Conservation (phyloP, 2,113 vertebrate genomes). For the Collichthys lucidus region DNA sequence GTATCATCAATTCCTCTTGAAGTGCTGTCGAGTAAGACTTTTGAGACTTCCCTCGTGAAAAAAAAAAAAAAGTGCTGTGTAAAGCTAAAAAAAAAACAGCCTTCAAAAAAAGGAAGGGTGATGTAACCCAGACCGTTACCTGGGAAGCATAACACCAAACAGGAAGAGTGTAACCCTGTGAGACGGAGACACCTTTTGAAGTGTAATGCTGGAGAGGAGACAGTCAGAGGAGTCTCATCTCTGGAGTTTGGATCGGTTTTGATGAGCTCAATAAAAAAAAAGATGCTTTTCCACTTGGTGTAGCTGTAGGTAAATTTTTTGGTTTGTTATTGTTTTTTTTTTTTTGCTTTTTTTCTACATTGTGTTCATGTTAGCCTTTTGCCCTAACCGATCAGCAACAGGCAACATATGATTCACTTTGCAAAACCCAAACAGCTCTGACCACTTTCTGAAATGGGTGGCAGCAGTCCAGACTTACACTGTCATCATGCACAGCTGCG, state of each 20-base stretch:
- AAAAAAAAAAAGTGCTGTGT: not conserved
- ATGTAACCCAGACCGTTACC: slow-evolving; percentile 9
- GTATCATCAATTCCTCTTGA: slow-evolving; percentile 20
- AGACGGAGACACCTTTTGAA: slow-evolving; percentile 22
- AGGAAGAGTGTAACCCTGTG: slow-evolving; percentile 30
- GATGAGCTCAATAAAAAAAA: slow-evolving; percentile 10
- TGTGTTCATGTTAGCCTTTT: not conserved
- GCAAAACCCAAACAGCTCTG: too few relatives aligned
- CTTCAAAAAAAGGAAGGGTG: slow-evolving; percentile 4
- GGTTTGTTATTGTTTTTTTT: too few relatives aligned
- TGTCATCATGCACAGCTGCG: too few relatives aligned
- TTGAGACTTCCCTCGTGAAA: not conserved
- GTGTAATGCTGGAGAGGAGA: slow-evolving; percentile 6
- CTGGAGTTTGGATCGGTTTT: slow-evolving; percentile 6
- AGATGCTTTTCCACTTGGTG: not conserved
- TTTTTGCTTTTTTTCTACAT: too few relatives aligned
- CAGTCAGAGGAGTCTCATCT: not conserved
- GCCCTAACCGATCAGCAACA: not conserved
- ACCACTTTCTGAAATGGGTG: too few relatives aligned
- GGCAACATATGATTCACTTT: not conserved
- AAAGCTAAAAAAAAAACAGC: not conserved
- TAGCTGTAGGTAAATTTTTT: not conserved
- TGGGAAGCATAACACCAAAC: slow-evolving; percentile 3
- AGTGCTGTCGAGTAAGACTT: not conserved
- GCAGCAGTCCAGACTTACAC: too few relatives aligned